Evolutionary conservation across 2,888 invertebrate genomes (phyloP).

Genomic region (Rugalucina vietnamica): DNA sequence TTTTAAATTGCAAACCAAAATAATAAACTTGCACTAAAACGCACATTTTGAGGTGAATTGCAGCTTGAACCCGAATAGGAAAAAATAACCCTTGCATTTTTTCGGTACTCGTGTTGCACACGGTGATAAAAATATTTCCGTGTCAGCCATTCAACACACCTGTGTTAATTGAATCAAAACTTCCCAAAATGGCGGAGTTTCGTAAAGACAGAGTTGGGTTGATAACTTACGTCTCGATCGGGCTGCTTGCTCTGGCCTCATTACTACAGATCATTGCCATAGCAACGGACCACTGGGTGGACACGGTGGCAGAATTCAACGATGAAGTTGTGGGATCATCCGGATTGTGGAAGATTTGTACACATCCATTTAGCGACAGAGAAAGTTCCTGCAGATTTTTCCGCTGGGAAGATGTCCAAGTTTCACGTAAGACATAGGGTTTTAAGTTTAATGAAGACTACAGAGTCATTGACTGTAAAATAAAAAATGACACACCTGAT

Average conservation of each 20-base stretch:
- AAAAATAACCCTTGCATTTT: too few relatives aligned
- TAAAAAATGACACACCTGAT: too few relatives aligned
- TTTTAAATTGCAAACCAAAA: too few relatives aligned
- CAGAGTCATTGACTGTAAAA: too few relatives aligned
- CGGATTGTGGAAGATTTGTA: conserved; percentile 67
- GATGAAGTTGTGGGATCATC: conserved; percentile 61
- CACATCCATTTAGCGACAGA: conserved; percentile 50
- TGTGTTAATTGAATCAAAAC: conserved; percentile 28
- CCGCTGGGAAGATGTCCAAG: conserved; percentile 68
- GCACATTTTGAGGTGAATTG: too few relatives aligned
- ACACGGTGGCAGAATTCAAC: conserved; percentile 28
- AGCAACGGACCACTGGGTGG: conserved; percentile 64
- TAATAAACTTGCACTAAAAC: too few relatives aligned
- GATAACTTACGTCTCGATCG: conserved; percentile 41
- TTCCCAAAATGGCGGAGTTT: conserved; percentile 57
- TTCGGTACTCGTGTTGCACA: too few relatives aligned
- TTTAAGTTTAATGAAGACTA: too few relatives aligned
- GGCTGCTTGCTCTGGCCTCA: conserved; percentile 47
- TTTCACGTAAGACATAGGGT: conserved; percentile 72
- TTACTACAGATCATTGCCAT: conserved; percentile 58
- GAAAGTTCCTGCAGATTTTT: conserved; percentile 61
- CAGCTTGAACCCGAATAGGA: too few relatives aligned
- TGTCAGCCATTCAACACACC: conserved; percentile 50
- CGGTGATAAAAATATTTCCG: conserved; percentile 45
- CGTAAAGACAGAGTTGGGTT: conserved; percentile 26